Evolutionary conservation across 1,140 invertebrate genomes (phyloP), one percentile per base, ranked within the genome.

Genomic region (Halyomorpha halys): DNA sequence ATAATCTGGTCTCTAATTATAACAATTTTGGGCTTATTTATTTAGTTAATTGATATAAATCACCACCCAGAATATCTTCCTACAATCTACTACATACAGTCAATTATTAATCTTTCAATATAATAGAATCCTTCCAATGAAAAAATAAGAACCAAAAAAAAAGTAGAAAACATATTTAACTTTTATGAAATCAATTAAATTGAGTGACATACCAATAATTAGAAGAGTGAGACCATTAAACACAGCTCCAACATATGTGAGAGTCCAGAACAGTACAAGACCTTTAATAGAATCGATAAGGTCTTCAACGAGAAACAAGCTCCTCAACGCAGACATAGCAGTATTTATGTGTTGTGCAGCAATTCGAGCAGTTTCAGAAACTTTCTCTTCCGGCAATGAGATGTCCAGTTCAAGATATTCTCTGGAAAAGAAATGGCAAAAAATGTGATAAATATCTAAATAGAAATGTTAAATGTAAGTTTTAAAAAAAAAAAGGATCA

Each of bases 151-250:
- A 30, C 8, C 8, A 30, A 30, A 30, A 30, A 30, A 4, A 30
- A 30, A 30, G 27, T 30, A 30, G 27, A 4, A 5, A 62, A 15
- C 5, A 34, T 59, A 44, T 23, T 54, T 19, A 61, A 39, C 5
- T 21, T 45, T 49, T 18, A 21, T 19, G 11, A 49, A 49, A 49
- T 18, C 6, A 18, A 8, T 11, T 15, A 21, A 34, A 44, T 61
- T 63, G 3, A 25, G 18, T 0, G 19, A 76, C 79, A 79, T 76
- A 95, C 91, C 87, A 72, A 97, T 82, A 72, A 97, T 97, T 72
- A 97, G 84, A 70, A 97, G 82, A 69, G 94, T 97, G 84, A 98
- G 90, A 74, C 94, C 94, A 79, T 97, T 98, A 82, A 98, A 98
- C 90, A 91, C 96, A 70, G 91, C 85, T 69, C 95, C 95, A 70